Evolutionary conservation across 2,888 invertebrate species (phyloP), one percentile per base, ranked within the genome.

Genomic region (Limnephilus marmoratus): DNA sequence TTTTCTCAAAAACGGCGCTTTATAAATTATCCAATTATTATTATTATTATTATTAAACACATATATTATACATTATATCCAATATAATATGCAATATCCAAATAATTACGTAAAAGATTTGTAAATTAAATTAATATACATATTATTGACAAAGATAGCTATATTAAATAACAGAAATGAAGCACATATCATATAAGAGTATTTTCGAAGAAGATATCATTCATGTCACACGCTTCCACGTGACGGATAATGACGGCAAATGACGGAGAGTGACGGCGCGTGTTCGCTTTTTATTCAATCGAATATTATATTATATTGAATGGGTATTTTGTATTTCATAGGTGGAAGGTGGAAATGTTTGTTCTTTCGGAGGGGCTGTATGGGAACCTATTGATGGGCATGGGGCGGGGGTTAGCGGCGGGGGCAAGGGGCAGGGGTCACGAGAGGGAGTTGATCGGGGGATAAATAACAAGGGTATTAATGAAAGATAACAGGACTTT

Each of bases 261-360:
- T 86, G 86, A 86, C 86, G 41, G 29, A 86, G 86, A 86, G 86
- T 86, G 86, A 86, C 86, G 86, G 86, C 90, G 53, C 90, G 90
- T 90, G 90, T 85, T 85, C 83, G 82, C 90, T 90, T 90, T 90
- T 90, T 49, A 83, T 90, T 85, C 31, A 90, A 85, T 90, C 13
- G 31, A 85, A 49, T 90, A 68, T n/a, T n/a, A 49, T 49, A 49
- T 49, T 49, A 34, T 90, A 83, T 90, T 90, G 90, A 90, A 90
- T 90, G 53, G 49, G 24, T 83, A 53, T 82, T 68, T 82, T 83
- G 80, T 68, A 68, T 68, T 68, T 68, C 68, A n/a, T 68, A 68
- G 68, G 9, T 68, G 68, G 68, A 68, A 68, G 90, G 85, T 85
- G 85, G 68, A 83, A 45, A 45, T 86, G 86, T 86, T 86, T 86